Percentiles rank a stretch among this genome's conserved stretches.
These are phyloP conservation scores for Synanthedon myopaeformis DNA, from an alignment of 2,888 invertebrate species.

Conservation along the genomic window DNA sequence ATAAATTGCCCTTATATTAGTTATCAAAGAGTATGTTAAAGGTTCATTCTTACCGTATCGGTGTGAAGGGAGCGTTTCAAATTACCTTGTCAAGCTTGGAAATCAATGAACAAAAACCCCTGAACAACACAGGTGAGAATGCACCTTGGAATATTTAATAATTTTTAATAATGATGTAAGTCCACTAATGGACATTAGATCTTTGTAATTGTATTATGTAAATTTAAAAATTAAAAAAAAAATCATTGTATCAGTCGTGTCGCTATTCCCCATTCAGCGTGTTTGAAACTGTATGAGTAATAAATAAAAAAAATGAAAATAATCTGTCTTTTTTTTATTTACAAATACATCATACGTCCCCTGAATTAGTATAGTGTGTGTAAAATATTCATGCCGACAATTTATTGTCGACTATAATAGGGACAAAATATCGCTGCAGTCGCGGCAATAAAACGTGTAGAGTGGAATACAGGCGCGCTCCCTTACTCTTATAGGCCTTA, in stretches of 20 bases:
- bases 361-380: no score
- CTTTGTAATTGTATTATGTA: constrained; percentile 49
- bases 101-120: no score
- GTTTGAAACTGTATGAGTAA: constrained; percentile 50
- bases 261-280: constrained; percentile 56
- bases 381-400: no score
- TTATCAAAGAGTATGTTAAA: background rate
- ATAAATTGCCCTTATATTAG: background rate
- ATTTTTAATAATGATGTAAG: constrained; percentile 55
- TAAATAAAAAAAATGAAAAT: constrained; percentile 37
- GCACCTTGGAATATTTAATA: constrained; percentile 34
- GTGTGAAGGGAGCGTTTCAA: background rate
- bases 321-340: no score
- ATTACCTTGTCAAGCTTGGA: background rate
- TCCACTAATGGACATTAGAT: constrained; percentile 35
- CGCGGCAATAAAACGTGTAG: no score
- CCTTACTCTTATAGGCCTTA: no score
- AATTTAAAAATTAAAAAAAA: constrained; percentile 27
- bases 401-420: no score
- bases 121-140: background rate
- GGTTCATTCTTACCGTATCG: background rate
- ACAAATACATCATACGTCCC: no score
- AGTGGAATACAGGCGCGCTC: no score
- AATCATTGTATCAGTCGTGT: constrained; percentile 53
- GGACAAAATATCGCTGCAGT: no score